These are phyloP conservation scores for Tenthredo livida DNA, from an alignment of 2,888 invertebrate species.

Conservation along the genomic window DNA sequence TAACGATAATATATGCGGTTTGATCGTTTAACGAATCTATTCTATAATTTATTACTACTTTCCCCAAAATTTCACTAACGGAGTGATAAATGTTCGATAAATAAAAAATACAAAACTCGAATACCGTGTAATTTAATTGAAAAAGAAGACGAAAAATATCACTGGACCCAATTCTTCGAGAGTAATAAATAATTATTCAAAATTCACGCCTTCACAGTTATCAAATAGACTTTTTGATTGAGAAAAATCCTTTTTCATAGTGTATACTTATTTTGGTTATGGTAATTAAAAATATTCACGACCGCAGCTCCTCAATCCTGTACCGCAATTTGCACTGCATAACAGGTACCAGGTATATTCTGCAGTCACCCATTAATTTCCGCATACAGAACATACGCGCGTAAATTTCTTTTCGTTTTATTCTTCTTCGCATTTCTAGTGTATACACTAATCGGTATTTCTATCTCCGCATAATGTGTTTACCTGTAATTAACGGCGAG, in stretches of 20 bases:
- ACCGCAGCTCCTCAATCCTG: neutral
- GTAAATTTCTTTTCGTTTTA: neutral
- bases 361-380: constrained; percentile 32
- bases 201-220: neutral
- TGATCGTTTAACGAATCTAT: too few relatives aligned
- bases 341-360: neutral
- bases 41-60: too few relatives aligned
- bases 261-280: too few relatives aligned
- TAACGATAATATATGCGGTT: too few relatives aligned
- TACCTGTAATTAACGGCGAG: too few relatives aligned
- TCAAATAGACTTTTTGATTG: neutral
- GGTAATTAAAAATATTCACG: neutral
- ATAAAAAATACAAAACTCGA: neutral
- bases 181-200: neutral
- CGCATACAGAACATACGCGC: constrained; percentile 1
- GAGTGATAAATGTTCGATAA: neutral
- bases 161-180: neutral
- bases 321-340: neutral
- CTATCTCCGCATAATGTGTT: too few relatives aligned
- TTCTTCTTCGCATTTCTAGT: neutral
- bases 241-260: neutral
- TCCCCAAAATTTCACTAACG: neutral
- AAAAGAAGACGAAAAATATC: neutral
- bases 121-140: neutral
- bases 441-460: neutral